Percentiles rank a stretch among this genome's conserved stretches.
Evolutionary conservation across 2,888 invertebrate genomes (phyloP).

Genomic region (Phyllotreta striolata): DNA sequence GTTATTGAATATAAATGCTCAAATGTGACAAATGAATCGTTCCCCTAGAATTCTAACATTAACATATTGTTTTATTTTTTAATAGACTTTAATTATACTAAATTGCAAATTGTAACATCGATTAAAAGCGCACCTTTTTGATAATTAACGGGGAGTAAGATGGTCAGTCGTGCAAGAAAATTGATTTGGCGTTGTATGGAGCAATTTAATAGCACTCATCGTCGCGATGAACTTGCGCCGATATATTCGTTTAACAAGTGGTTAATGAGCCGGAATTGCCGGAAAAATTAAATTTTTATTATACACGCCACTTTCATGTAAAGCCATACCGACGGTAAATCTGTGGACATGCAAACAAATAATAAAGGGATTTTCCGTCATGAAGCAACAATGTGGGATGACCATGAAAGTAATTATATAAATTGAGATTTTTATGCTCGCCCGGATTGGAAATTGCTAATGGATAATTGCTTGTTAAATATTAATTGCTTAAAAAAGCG

Average conservation of each 20-base stretch:
- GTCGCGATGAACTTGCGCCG: conserved; percentile 19
- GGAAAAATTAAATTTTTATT: conserved; percentile 18
- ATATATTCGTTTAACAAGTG: conserved; percentile 18
- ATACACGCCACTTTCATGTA: conserved; percentile 19
- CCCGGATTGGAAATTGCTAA: not conserved
- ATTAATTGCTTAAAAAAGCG: not conserved
- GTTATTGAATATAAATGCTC: no score
- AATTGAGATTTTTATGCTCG: not conserved
- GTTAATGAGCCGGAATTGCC: conserved; percentile 18
- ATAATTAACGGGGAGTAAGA: conserved; percentile 31
- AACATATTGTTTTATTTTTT: no score
- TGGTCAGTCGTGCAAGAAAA: conserved; percentile 30
- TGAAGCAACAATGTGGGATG: conserved; percentile 10
- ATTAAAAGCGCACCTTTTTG: conserved; percentile 11
- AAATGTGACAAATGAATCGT: no score
- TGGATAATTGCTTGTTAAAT: not conserved
- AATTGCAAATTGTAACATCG: not conserved
- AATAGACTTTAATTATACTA: no score
- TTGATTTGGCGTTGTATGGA: conserved; percentile 23
- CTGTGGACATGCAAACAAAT: conserved; percentile 7
- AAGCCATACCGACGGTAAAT: conserved; percentile 11
- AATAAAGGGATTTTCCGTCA: conserved; percentile 8
- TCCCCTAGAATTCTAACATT: no score
- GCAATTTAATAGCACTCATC: conserved; percentile 21
- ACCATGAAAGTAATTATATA: conserved; percentile 6